Conservation (phyloP, 2,113 vertebrate genomes). For the Cryptomyrus ogoouensis region DNA sequence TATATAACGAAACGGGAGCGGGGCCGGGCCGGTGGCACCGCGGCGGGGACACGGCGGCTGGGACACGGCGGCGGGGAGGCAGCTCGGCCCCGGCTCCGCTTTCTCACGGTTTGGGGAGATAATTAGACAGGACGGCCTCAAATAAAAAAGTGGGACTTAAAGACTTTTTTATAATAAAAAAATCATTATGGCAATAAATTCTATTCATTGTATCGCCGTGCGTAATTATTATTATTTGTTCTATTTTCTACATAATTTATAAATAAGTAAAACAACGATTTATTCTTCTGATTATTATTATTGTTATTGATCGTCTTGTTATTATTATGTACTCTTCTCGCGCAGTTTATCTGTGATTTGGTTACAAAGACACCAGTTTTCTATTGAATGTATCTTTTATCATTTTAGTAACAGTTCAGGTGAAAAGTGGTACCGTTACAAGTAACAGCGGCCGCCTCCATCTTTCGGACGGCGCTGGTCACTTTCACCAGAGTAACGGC, state of each 20-base stretch:
- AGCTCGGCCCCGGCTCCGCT: background rate
- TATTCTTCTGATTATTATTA: background rate
- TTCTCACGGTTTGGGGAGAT: background rate
- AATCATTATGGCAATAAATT: background rate
- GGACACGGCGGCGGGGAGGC: background rate
- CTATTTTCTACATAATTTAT: background rate
- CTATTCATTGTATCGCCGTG: background rate
- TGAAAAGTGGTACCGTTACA: background rate
- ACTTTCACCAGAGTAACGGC: background rate
- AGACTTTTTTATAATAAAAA: background rate
- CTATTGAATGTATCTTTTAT: background rate
- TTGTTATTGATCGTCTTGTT: background rate
- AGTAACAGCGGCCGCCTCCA: constrained; percentile 8
- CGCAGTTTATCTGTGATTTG: background rate
- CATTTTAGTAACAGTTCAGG: background rate
- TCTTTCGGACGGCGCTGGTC: background rate
- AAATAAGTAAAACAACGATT: background rate
- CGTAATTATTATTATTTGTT: background rate
- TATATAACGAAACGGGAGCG: background rate
- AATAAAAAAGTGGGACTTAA: background rate
- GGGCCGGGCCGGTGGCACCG: background rate
- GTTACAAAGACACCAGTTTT: background rate
- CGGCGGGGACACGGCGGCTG: background rate
- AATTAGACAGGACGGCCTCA: background rate
- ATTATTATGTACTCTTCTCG: background rate